These are phyloP conservation scores for Neosilurus mollespiculum DNA, from an alignment of 2,797 vertebrate species.

Conservation along the genomic window DNA sequence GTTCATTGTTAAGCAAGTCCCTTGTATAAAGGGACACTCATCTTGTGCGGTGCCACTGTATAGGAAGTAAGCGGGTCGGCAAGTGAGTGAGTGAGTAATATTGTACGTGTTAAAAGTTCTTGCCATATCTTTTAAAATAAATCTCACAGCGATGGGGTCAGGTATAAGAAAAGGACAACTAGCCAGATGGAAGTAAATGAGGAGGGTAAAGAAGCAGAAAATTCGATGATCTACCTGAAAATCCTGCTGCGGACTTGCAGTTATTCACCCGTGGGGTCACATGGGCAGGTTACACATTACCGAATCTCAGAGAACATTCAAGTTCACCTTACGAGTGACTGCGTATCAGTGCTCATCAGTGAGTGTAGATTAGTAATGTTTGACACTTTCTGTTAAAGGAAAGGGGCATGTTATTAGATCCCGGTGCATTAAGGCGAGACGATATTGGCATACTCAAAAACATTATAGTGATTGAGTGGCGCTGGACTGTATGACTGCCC, in stretches of 20 bases:
- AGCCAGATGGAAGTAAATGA: slow-evolving; percentile 36
- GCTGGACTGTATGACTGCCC: slow-evolving; percentile 62
- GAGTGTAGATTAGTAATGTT: not conserved
- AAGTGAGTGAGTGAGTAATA: no score
- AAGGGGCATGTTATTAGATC: slow-evolving; percentile 1
- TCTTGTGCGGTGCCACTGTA: no score
- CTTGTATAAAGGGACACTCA: no score
- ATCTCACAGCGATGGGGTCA: not conserved
- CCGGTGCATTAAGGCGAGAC: slow-evolving; percentile 15
- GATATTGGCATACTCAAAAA: slow-evolving; percentile 55
- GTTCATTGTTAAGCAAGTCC: no score
- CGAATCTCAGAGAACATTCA: slow-evolving; percentile 32
- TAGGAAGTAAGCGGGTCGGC: no score
- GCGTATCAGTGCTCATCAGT: not conserved
- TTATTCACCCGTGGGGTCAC: slow-evolving; percentile 43
- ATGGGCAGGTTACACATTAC: slow-evolving; percentile 49
- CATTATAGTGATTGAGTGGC: slow-evolving; percentile 64
- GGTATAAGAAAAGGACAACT: slow-evolving; percentile 23
- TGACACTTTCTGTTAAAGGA: not conserved
- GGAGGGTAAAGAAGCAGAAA: slow-evolving; percentile 50
- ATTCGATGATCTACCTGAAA: slow-evolving; percentile 49
- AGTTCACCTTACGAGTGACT: slow-evolving; percentile 5
- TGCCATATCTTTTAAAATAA: no score
- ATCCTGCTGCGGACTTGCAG: slow-evolving; percentile 20
- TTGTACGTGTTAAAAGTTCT: no score